Evolutionary conservation across 2,888 invertebrate species (phyloP), one percentile per base, ranked within the genome.

Genomic region (Monochamus alternatus): DNA sequence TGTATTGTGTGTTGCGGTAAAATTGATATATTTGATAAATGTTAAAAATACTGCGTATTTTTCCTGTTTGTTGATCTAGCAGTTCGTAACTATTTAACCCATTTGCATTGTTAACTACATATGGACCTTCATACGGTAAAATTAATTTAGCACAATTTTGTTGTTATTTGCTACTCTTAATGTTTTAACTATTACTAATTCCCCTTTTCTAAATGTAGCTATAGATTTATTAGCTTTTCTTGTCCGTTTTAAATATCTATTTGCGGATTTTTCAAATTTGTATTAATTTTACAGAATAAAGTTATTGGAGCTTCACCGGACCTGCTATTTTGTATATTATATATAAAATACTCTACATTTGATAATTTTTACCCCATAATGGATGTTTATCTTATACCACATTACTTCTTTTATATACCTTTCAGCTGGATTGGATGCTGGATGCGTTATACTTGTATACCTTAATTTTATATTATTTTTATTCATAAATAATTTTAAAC

Each of bases 321-420:
- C 7, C 4, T 3, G 3, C 4, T 52, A 52, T 52, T 52, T 52
- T 3, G 14, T 12, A 52, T 52, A 14, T 52, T 52, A 52, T 52
- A 5, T 5, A 52, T 52, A 14, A 52, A 52, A 52, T 52, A 52
- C 14, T 52, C 52, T 52, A 52, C 14, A 8, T 52, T n/a, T n/a
- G n/a, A n/a, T n/a, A 12, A 52, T 52, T 38, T 38, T 38, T 5
- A 4, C 5, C 38, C 38, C 38, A 38, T 4, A 38, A 38, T 38
- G 38, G 5, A 38, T 38, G 38, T 38, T 38, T 5, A 4, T 38
- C 5, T 4, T 38, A 38, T 38, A 63, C 9, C 43, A n/a, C 5
- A 63, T 63, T 12, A 43, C 14, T n/a, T 63, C 63, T 4, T 38
- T 32, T 14, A 63, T 63, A n/a, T 43, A 63, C n/a, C 63, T 43